Evolutionary conservation across 1,140 invertebrate species (phyloP).

Genomic region (Galleria mellonella): DNA sequence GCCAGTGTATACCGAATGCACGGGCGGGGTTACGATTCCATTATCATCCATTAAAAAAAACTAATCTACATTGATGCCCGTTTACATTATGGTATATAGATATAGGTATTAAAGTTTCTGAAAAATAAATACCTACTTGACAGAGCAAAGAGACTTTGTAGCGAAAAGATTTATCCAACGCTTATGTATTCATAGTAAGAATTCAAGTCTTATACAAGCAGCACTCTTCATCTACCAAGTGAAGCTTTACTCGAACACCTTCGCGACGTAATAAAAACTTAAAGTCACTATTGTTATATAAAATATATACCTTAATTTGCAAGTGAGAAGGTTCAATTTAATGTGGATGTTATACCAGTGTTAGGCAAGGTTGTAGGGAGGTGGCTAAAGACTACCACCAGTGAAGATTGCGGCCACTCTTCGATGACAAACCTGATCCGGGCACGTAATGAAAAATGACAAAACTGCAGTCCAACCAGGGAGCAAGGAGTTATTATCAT

Average conservation of each 20-base stretch:
- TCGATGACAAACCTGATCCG: slow-evolving; percentile 66
- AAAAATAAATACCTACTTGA: slow-evolving; percentile 2
- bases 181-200: slow-evolving; percentile 40
- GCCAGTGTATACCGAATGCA: too few relatives aligned
- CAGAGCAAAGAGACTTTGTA: background rate
- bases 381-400: slow-evolving; percentile 25
- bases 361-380: slow-evolving; percentile 1
- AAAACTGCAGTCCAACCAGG: slow-evolving; percentile 33
- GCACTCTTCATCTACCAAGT: slow-evolving; percentile 36
- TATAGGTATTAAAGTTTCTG: background rate
- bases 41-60: too few relatives aligned
- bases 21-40: too few relatives aligned
- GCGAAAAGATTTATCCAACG: slow-evolving; percentile 25
- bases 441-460: slow-evolving; percentile 77
- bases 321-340: slow-evolving; percentile 7
- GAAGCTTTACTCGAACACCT: slow-evolving; percentile 30
- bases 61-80: too few relatives aligned
- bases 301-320: background rate
- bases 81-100: too few relatives aligned
- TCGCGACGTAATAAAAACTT: slow-evolving; percentile 3
- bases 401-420: slow-evolving; percentile 25
- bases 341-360: background rate
- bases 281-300: background rate
- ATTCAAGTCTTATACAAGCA: slow-evolving; percentile 29
- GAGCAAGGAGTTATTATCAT: too few relatives aligned